These are phyloP conservation scores for Sphaerodactylus townsendi DNA, from an alignment of 2,113 vertebrate species.

Conservation along the genomic window DNA sequence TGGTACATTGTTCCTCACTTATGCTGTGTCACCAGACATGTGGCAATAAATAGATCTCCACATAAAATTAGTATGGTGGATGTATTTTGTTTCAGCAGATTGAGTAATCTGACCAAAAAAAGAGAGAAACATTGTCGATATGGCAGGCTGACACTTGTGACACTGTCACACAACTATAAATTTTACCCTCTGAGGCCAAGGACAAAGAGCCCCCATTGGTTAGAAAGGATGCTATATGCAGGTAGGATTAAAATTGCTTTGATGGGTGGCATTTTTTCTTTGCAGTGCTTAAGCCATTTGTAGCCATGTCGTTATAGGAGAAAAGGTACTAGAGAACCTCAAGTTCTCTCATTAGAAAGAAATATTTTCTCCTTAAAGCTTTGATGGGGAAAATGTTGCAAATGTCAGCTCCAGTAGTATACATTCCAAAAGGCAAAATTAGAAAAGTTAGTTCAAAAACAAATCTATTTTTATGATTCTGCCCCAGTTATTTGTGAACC, in stretches of 20 bases:
- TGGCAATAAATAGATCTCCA: conserved; percentile 35
- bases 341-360: conserved; percentile 26
- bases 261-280: conserved; percentile 25
- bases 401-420: conserved; percentile 15
- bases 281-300: neutral
- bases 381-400: conserved; percentile 17
- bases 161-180: neutral
- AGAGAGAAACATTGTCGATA: conserved; percentile 24
- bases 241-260: conserved; percentile 6
- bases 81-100: conserved; percentile 1
- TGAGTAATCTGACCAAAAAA: conserved; percentile 14
- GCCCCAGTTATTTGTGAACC: neutral
- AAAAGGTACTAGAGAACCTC: neutral
- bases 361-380: neutral
- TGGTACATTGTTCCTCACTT: neutral
- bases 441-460: conserved; percentile 6
- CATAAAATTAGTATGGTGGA: conserved; percentile 45
- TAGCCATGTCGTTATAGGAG: conserved; percentile 20
- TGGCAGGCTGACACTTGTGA: conserved; percentile 35
- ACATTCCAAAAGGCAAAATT: conserved; percentile 25
- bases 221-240: neutral
- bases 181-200: conserved; percentile 22
- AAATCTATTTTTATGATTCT: conserved; percentile 11
- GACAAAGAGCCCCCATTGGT: conserved; percentile 10
- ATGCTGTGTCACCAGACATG: conserved; percentile 30